Base-by-base conservation (phyloP, 2,888 invertebrate species). In the Sphecodes monilicornis region DNA sequence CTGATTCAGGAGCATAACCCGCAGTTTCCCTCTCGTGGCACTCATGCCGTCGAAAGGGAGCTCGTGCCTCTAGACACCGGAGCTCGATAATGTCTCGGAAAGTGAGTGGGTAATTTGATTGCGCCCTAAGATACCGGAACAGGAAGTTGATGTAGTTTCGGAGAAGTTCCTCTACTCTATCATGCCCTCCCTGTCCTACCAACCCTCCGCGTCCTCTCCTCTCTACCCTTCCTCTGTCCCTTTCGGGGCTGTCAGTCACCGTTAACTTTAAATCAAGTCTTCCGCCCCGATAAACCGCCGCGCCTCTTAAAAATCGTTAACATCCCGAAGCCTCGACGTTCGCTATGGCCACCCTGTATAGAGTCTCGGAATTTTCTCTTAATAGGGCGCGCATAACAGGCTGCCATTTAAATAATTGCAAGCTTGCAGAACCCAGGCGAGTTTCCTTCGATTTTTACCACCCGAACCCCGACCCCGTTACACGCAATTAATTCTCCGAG, bases 91-190 rank as follows among this genome's bases (percentile, higher is more conserved):
- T 93, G 93, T 93, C 92, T 89, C 86, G 91, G 91, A 91, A 93
- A 94, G 92, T 91, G 92, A 93, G 93, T 91, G 89, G 90, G 91
- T 93, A 94, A 94, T 94, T 94, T 93, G 93, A 94, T 94, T 93
- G 90, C 90, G 82, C 88, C 88, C 86, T 89, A 90, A 94, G 93
- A 94, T 93, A 94, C 90, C 92, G 89, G 86, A 89, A 90, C 88
- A 85, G 91, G 89, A 90, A 92, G 91, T 91, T 92, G 93, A 93
- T 93, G 91, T 91, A 93, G 93, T 93, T 93, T 92, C 91, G 88
- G 87, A 91, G 91, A 88, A 91, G 90, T 77, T 72, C 69, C 41
- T 79, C 60, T 54, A 50, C 75, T 71, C 76, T 68, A 75, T 82
- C 72, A 82, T 46, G 36, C 39, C 29, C 70, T 22, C 66, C 1